Conservation (phyloP, 2,797 vertebrate species). For the Spatula clypeata region DNA sequence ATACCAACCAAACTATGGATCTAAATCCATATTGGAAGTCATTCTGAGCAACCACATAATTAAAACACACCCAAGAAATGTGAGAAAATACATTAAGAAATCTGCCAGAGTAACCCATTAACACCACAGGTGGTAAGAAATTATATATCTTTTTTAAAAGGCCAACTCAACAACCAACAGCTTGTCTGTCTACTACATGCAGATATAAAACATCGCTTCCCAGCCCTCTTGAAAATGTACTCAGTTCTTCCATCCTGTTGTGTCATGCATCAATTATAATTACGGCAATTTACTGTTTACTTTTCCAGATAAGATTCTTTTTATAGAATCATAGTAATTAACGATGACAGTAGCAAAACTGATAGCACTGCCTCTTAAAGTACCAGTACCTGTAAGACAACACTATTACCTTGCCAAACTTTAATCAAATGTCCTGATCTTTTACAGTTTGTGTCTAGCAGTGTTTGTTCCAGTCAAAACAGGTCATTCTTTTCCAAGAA, state of each 20-base stretch:
- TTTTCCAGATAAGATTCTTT: constrained; percentile 44
- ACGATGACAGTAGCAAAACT: constrained; percentile 3
- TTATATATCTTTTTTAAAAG: not conserved
- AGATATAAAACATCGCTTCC: constrained; percentile 31
- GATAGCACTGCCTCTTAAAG: constrained; percentile 6
- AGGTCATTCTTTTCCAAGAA: constrained; percentile 15
- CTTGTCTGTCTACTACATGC: constrained; percentile 33
- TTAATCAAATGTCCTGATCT: not conserved
- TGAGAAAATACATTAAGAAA: constrained; percentile 32
- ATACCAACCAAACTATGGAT: not conserved
- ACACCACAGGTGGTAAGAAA: constrained; percentile 42
- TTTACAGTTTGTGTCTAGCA: not conserved
- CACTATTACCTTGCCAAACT: not conserved
- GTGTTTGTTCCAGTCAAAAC: not conserved
- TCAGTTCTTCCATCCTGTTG: constrained; percentile 16
- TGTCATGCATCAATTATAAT: constrained; percentile 44
- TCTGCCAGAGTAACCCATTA: constrained; percentile 15
- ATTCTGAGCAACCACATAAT: constrained; percentile 1
- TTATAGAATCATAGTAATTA: constrained; percentile 32
- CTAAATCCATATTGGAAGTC: not conserved
- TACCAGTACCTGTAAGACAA: not conserved
- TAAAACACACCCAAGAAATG: constrained; percentile 14
- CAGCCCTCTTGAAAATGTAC: constrained; percentile 13
- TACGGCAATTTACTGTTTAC: constrained; percentile 29
- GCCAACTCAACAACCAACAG: constrained; percentile 31